A percentile compares a stretch with the other conserved stretches of the same genome.
These are phyloP conservation scores for Cephus nigrinus DNA, from an alignment of 2,888 invertebrate species.

Conservation along the genomic window DNA sequence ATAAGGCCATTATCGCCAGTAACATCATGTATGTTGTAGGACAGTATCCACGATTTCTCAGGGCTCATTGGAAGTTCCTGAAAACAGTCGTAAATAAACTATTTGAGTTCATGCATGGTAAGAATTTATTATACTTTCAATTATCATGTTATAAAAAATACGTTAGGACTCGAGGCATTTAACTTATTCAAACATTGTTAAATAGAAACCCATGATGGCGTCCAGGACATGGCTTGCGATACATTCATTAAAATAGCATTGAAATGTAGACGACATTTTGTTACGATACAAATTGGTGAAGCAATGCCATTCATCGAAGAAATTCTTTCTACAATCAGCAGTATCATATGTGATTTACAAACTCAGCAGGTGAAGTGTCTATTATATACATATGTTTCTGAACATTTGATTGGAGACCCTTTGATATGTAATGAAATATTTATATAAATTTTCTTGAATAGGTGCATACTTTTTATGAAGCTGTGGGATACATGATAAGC, in stretches of 20 bases:
- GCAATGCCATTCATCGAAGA: slow-evolving; percentile 98
- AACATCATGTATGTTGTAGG: slow-evolving; percentile 99
- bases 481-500: slow-evolving; percentile 98
- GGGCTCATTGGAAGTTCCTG: slow-evolving; percentile 99
- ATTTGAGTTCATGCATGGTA: slow-evolving; percentile 99
- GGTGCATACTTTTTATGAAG: slow-evolving; percentile 98
- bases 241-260: slow-evolving; percentile 99
- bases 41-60: slow-evolving; percentile 97
- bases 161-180: neutral
- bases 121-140: slow-evolving; percentile 33
- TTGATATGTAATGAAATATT: neutral
- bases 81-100: slow-evolving; percentile 99
- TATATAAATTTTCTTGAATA: slow-evolving; percentile 34
- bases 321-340: slow-evolving; percentile 94
- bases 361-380: slow-evolving; percentile 84
- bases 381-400: neutral
- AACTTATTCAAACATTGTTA: slow-evolving; percentile 23
- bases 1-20: slow-evolving; percentile 99
- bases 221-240: slow-evolving; percentile 99
- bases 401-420: neutral
- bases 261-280: slow-evolving; percentile 98
- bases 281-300: slow-evolving; percentile 95
- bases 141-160: slow-evolving; percentile 1
- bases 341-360: slow-evolving; percentile 98
- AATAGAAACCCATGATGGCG: slow-evolving; percentile 97